Evolutionary conservation across 23 tunicate species (phyloP), one percentile per base, ranked within the genome.

Genomic region (Trididemnum miniatum): DNA sequence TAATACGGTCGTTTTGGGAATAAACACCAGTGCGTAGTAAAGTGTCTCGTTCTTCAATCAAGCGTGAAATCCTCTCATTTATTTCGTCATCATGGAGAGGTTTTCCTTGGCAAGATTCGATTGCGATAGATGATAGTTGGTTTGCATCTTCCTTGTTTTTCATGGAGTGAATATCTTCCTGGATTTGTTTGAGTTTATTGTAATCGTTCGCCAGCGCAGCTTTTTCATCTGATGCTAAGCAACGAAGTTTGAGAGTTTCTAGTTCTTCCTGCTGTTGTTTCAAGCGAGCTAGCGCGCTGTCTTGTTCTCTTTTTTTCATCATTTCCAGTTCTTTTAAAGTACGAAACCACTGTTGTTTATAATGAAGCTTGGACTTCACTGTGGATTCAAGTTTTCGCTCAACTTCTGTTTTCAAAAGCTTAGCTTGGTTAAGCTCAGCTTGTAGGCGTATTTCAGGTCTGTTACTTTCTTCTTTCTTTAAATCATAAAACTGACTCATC

Each of bases 331-430:
- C 99, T 60, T 88, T 91, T 0, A 96, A 44, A 0, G 99, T 90
- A 49, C 99, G 67, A 0, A 92, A 88, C 99, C 99, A 96, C 63
- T 96, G 99, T 57, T 91, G 99, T 49, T 96, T 96, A 84, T 96
- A 96, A 59, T 96, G 99, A 65, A 86, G 81, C 72, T 96, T 96
- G 3, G 99, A 92, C 51, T 96, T 96, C 65, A 76, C 80, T 0
- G 86, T 77, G 0, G 99, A 80, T 35, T 96, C 99, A 3, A 96
- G 72, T 37, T 92, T 92, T 32, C 96, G 91, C 37, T 96, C 97
- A 27, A 91, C 65, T 76, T 96, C 99, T 2, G 84, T 40, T 71
- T 96, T 96, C 60, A 89, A 94, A 82, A 93, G 35, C 39, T 78
- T 75, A 22, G 84, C 69, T 29, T 86, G 65, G 57, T 93, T 91